Conservation (phyloP, 2,888 invertebrate genomes). For the Lottia gigantea region DNA sequence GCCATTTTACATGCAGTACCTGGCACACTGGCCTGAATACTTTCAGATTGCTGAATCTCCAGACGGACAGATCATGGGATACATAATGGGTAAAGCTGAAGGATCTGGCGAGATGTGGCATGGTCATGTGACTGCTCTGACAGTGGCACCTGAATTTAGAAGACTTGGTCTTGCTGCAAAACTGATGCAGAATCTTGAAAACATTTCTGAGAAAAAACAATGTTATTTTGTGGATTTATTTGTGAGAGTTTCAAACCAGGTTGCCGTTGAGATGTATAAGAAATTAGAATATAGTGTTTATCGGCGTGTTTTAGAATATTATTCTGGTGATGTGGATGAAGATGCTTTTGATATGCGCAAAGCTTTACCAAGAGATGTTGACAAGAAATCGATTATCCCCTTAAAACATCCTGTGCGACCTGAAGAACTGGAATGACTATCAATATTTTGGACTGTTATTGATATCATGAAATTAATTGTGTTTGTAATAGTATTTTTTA, state of each 20-base stretch:
- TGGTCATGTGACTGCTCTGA: conserved; percentile 98
- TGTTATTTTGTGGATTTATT: conserved; percentile 98
- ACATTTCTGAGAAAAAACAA: conserved; percentile 94
- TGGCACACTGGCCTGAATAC: conserved; percentile 98
- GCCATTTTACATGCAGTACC: conserved; percentile 93
- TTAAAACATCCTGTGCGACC: conserved; percentile 92
- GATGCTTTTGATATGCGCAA: conserved; percentile 99
- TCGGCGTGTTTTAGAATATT: conserved; percentile 95
- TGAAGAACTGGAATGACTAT: conserved; percentile 84
- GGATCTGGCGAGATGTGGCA: conserved; percentile 97
- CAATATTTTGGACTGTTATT: conserved; percentile 48
- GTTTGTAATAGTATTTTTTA: neutral
- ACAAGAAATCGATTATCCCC: conserved; percentile 92
- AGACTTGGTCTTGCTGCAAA: conserved; percentile 91
- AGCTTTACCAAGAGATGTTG: conserved; percentile 90
- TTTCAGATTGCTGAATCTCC: conserved; percentile 97
- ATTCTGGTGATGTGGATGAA: conserved; percentile 92
- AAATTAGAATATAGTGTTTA: conserved; percentile 96
- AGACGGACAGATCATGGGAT: conserved; percentile 97
- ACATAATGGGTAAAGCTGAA: conserved; percentile 99
- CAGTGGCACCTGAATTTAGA: conserved; percentile 94
- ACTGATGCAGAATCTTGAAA: conserved; percentile 93
- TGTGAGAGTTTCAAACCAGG: conserved; percentile 96
- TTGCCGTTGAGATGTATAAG: conserved; percentile 97
- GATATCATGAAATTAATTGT: conserved; percentile 22